Evolutionary conservation across 2,113 vertebrate genomes (phyloP).

Genomic region (Oplegnathus fasciatus): DNA sequence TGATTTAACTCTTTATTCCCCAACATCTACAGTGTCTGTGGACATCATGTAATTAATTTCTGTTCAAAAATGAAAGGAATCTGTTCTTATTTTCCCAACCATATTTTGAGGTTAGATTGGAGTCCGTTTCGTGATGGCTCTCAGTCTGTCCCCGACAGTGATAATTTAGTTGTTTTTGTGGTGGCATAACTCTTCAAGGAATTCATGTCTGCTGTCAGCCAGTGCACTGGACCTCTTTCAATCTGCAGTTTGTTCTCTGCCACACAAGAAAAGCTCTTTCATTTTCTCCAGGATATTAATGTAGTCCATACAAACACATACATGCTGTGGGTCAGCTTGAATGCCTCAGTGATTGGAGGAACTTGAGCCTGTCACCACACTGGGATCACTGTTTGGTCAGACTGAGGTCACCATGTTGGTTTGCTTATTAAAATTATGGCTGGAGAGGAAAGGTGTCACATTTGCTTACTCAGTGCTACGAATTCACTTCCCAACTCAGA

Average conservation of each 20-base stretch:
- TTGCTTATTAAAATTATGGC: constrained; percentile 40
- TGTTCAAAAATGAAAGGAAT: not conserved
- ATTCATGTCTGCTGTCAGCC: not conserved
- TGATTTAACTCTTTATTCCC: not conserved
- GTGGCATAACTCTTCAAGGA: not conserved
- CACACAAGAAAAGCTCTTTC: not conserved
- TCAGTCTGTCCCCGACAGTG: not conserved
- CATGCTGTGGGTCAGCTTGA: constrained; percentile 1
- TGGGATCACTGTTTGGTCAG: constrained; percentile 10
- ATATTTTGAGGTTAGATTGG: not conserved
- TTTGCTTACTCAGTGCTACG: constrained; percentile 6
- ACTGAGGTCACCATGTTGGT: constrained; percentile 39
- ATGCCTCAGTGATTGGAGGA: constrained; percentile 33
- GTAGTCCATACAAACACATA: constrained; percentile 31
- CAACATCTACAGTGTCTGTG: not conserved
- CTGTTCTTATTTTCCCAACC: too few relatives aligned
- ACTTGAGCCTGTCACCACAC: constrained; percentile 22
- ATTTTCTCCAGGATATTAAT: constrained; percentile 57
- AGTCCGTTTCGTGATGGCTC: not conserved
- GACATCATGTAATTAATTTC: not conserved
- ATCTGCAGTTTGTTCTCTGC: constrained; percentile 31
- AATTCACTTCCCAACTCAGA: not conserved
- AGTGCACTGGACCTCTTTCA: constrained; percentile 4
- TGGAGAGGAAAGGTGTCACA: constrained; percentile 2
- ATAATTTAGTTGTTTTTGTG: not conserved